phyloP scores from a whole-genome alignment of 2,113 vertebrate species.

The Oceanites oceanicus region DNA sequence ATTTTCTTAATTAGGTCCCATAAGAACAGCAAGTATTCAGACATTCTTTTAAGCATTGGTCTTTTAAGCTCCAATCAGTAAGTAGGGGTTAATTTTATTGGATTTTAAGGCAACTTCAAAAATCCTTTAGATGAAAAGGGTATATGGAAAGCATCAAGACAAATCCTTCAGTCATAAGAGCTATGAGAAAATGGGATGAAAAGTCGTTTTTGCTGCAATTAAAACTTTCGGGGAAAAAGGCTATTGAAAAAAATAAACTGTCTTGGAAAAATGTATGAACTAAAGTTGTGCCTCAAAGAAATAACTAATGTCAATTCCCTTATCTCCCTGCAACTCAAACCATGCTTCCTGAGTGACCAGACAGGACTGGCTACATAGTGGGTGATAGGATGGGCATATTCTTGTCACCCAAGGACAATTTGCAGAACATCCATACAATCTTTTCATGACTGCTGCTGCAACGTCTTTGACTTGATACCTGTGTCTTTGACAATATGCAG shows the following conservation, averaged over 20 bases:
- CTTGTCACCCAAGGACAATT: background rate
- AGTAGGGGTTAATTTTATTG: background rate
- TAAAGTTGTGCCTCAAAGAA: background rate
- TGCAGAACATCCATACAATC: background rate
- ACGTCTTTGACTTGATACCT: background rate
- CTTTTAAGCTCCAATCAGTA: background rate
- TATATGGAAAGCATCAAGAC: background rate
- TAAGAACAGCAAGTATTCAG: background rate
- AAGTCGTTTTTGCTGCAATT: background rate
- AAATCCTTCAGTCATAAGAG: background rate
- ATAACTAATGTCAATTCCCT: background rate
- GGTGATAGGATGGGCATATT: background rate
- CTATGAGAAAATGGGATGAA: background rate
- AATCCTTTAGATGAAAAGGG: background rate
- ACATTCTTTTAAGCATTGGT: background rate
- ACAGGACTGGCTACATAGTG: background rate
- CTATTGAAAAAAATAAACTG: background rate
- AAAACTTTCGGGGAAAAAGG: background rate
- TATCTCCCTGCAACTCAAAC: background rate
- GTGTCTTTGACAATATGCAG: background rate
- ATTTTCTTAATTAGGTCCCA: conserved; percentile 38
- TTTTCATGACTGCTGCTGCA: background rate
- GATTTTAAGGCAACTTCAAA: conserved; percentile 19
- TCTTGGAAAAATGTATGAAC: background rate
- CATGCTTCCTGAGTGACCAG: background rate